Evolutionary conservation across 2,888 invertebrate genomes (phyloP), one percentile per base, ranked within the genome.

Genomic region (Himalopsyche anomala): DNA sequence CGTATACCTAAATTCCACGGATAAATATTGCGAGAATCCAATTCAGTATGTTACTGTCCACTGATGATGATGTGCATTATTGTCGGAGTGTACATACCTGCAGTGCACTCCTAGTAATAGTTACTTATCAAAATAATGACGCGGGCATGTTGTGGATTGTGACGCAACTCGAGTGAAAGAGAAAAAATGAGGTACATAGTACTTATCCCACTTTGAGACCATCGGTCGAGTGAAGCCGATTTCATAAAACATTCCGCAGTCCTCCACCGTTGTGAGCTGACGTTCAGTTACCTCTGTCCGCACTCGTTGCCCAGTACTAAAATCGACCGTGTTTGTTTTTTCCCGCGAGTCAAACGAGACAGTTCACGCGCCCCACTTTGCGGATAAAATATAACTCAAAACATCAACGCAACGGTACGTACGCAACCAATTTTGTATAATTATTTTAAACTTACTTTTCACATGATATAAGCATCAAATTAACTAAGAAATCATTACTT

Each of bases 171-270:
- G 62, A 62, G 62, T 9, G 62, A 62, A 62, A 62, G 62, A 62
- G 62, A 62, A 62, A 62, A 62, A 62, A 62, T 19, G 62, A 62
- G 62, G 62, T 62, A 19, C 19, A 19, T 19, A 62, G 62, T 62
- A 62, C 62, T 19, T 62, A 62, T 62, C 28, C 62, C 62, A 62
- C 62, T 62, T 62, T 62, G 28, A 62, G 62, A 62, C 62, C 62
- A 62, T 62, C 62, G 62, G 62, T 62, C 62, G 62, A 62, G 62
- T 62, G 62, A 62, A 62, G 19, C 62, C 62, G 62, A 62, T 62
- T 62, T 62, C 62, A 62, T 62, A 62, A 62, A 62, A 62, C 62
- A 62, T 62, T 62, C 62, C 62, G 19, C 19, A 15, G 62, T 62
- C 19, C 62, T n/a, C 62, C 62, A 62, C 11, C 62, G 62, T 8